Evolutionary conservation across 2,888 invertebrate genomes (phyloP).

Genomic region (Dione vanillae): DNA sequence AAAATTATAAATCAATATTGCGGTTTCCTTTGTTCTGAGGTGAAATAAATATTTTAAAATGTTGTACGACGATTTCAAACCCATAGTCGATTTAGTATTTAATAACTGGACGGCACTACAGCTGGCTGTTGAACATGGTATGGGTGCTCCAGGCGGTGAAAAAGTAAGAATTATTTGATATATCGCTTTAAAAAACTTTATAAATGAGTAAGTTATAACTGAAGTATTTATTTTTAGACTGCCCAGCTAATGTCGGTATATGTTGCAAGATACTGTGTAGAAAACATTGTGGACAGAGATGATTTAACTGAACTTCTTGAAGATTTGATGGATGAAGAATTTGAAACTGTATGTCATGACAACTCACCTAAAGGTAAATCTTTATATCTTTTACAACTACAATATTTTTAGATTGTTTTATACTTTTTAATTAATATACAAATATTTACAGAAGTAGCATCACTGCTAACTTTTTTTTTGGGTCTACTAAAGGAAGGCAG

Average conservation of each 20-base stretch:
- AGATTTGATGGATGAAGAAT: constrained; percentile 89
- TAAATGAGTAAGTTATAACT: not conserved
- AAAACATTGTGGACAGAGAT: constrained; percentile 83
- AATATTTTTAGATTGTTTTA: not conserved
- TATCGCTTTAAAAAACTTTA: not conserved
- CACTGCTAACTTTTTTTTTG: constrained; percentile 82
- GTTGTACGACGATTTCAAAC: constrained; percentile 83
- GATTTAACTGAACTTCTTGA: constrained; percentile 87
- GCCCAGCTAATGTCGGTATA: constrained; percentile 87
- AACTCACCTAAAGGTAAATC: constrained; percentile 85
- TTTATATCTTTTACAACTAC: not conserved
- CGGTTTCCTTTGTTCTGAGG: constrained; percentile 1
- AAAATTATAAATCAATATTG: constrained; percentile 26
- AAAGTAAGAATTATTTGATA: constrained; percentile 72
- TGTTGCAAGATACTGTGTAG: constrained; percentile 86
- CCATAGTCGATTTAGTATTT: constrained; percentile 87
- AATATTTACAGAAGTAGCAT: constrained; percentile 83
- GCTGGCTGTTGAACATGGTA: constrained; percentile 89
- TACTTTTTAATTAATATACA: not conserved
- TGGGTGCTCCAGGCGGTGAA: constrained; percentile 88
- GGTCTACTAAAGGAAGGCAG: constrained; percentile 82
- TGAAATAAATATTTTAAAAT: constrained; percentile 52
- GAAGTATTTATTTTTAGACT: constrained; percentile 68
- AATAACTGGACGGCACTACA: constrained; percentile 89
- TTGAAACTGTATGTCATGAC: constrained; percentile 89